Conservation (phyloP, 1,140 invertebrate genomes). For the Meteorus sp. region DNA sequence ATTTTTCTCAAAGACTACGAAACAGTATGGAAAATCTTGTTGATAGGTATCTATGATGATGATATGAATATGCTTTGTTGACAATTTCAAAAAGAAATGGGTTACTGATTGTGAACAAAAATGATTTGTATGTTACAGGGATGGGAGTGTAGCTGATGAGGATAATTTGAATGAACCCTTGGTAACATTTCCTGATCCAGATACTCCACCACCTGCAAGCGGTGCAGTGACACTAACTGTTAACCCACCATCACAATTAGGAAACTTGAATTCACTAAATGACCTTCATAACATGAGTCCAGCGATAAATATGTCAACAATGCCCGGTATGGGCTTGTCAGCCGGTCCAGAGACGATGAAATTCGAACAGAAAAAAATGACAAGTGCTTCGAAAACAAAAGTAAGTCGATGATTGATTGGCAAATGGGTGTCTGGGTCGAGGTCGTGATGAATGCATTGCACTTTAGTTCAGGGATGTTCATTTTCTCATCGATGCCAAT, state of each 20-base stretch:
- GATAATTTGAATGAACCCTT: conserved; percentile 65
- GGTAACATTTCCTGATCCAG: conserved; percentile 78
- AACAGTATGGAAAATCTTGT: conserved; percentile 56
- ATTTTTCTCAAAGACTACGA: conserved; percentile 51
- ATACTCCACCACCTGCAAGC: conserved; percentile 62
- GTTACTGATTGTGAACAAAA: neutral
- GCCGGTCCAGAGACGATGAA: conserved; percentile 68
- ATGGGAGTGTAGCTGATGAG: conserved; percentile 48
- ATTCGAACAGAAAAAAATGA: conserved; percentile 77
- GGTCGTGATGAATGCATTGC: neutral
- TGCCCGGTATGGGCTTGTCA: conserved; percentile 48
- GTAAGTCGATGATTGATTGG: conserved; percentile 40
- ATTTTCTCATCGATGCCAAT: neutral
- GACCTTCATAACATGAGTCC: conserved; percentile 48
- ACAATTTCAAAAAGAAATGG: neutral
- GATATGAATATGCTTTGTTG: neutral
- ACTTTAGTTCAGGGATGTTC: neutral
- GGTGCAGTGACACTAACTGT: conserved; percentile 42
- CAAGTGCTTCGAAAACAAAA: conserved; percentile 78
- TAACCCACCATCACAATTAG: conserved; percentile 51
- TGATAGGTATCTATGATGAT: conserved; percentile 42
- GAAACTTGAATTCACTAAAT: conserved; percentile 54
- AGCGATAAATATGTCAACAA: conserved; percentile 45
- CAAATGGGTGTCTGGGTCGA: conserved; percentile 8
- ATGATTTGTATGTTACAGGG: conserved; percentile 35